phyloP scores from a whole-genome alignment of 2,888 invertebrate genomes.

The Pachycephus smyrnensis region DNA sequence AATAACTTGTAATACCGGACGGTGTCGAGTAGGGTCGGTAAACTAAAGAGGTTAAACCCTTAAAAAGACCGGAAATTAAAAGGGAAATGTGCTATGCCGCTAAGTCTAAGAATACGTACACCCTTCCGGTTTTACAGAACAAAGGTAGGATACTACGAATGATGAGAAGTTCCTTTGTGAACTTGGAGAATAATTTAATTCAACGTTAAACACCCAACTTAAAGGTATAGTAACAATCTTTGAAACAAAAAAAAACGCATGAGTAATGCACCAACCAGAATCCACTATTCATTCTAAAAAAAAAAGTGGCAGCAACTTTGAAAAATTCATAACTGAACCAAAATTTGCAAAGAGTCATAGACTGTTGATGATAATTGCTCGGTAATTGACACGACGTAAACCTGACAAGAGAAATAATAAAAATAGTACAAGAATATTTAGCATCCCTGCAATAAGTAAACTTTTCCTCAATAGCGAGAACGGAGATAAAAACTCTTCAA shows the following conservation, averaged over 20 bases:
- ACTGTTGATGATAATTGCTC: background rate
- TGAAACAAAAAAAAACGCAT: background rate
- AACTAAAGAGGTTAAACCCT: constrained; percentile 33
- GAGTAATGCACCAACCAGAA: background rate
- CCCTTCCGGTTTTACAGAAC: background rate
- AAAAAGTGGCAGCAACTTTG: background rate
- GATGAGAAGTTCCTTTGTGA: background rate
- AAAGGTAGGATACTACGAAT: background rate
- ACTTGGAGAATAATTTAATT: background rate
- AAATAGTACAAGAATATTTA: background rate
- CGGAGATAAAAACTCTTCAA: constrained; percentile 34
- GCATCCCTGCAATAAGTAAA: constrained; percentile 18
- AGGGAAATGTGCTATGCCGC: constrained; percentile 43
- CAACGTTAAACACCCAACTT: background rate
- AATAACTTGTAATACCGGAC: background rate
- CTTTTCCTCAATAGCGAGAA: background rate
- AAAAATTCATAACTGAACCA: background rate
- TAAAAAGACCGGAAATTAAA: constrained; percentile 46
- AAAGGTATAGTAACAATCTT: background rate
- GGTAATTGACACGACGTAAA: background rate
- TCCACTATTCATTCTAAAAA: background rate
- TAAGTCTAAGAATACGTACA: background rate
- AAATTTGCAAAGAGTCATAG: background rate
- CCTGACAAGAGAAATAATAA: background rate
- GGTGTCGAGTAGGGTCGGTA: background rate